Conservation (phyloP, 2,797 vertebrate genomes). For the Pseudotriccus pelzelni region DNA sequence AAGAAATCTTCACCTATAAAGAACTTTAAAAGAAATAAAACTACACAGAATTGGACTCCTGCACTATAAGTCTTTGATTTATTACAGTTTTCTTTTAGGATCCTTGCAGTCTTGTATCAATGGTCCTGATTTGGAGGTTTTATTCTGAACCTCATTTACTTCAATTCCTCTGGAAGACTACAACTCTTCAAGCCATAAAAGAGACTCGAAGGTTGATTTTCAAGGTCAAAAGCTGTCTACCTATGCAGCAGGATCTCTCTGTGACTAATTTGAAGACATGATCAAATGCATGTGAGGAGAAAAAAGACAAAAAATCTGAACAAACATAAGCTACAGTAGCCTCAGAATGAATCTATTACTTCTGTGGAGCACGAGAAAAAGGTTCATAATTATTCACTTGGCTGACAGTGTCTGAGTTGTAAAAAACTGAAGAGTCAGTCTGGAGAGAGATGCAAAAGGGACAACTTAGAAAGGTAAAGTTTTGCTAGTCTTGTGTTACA, state of each 20-base stretch:
- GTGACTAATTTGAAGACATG: neutral
- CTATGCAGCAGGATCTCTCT: neutral
- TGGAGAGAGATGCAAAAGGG: neutral
- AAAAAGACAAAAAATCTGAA: neutral
- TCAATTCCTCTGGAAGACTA: neutral
- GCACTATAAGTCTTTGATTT: neutral
- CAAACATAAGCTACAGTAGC: neutral
- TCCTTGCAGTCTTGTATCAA: neutral
- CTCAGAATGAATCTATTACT: neutral
- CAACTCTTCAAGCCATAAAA: neutral
- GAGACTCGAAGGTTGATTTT: neutral
- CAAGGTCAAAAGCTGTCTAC: neutral
- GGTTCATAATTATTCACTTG: neutral
- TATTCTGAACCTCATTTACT: neutral
- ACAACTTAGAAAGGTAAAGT: neutral
- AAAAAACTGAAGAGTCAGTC: neutral
- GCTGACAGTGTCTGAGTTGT: neutral
- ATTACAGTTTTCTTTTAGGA: neutral
- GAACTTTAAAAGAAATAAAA: neutral
- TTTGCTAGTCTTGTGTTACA: neutral
- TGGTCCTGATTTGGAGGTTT: neutral
- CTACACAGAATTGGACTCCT: neutral
- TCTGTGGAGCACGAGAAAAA: neutral
- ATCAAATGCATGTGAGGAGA: neutral
- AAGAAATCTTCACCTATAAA: neutral